Evolutionary conservation across 2,797 vertebrate species (phyloP).

Genomic region (Decapterus maruadsi): DNA sequence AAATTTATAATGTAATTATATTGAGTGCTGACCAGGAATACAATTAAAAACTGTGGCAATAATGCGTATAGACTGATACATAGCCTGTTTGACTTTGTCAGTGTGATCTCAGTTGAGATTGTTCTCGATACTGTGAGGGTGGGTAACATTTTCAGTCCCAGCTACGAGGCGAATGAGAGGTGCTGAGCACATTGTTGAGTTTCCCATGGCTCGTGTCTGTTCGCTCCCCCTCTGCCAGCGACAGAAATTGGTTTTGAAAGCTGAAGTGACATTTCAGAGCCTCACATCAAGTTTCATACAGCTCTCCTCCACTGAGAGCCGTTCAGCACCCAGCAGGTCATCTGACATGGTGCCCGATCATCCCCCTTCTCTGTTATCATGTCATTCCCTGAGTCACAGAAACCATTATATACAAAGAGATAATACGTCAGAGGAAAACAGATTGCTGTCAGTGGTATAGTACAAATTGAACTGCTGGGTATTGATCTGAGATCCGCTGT

Average conservation of each 20-base stretch:
- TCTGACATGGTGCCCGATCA: slow-evolving; percentile 9
- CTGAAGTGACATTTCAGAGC: slow-evolving; percentile 37
- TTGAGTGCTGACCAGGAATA: not conserved
- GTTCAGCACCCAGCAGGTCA: slow-evolving; percentile 24
- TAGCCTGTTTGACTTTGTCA: slow-evolving; percentile 23
- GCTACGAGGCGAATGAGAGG: not conserved
- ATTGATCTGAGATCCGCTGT: slow-evolving; percentile 49
- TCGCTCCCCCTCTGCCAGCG: not conserved
- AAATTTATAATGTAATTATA: not conserved
- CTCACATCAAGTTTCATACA: slow-evolving; percentile 5
- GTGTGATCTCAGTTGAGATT: slow-evolving; percentile 22
- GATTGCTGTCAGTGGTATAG: slow-evolving; percentile 18
- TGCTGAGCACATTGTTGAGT: slow-evolving; percentile 11
- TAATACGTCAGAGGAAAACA: slow-evolving; percentile 19
- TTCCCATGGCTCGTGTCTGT: slow-evolving; percentile 17
- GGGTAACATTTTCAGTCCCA: slow-evolving; percentile 18
- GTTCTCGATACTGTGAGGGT: not conserved
- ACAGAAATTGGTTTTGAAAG: slow-evolving; percentile 46
- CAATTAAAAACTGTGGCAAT: not conserved
- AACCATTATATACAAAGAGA: slow-evolving; percentile 14
- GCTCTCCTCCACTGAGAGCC: slow-evolving; percentile 19
- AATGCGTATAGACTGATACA: not conserved
- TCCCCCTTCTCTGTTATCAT: slow-evolving; percentile 1
- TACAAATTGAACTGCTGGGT: slow-evolving; percentile 22
- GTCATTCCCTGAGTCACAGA: slow-evolving; percentile 9